Conservation (phyloP, 2,797 vertebrate genomes). For the Schizopygopsis pylzovi region DNA sequence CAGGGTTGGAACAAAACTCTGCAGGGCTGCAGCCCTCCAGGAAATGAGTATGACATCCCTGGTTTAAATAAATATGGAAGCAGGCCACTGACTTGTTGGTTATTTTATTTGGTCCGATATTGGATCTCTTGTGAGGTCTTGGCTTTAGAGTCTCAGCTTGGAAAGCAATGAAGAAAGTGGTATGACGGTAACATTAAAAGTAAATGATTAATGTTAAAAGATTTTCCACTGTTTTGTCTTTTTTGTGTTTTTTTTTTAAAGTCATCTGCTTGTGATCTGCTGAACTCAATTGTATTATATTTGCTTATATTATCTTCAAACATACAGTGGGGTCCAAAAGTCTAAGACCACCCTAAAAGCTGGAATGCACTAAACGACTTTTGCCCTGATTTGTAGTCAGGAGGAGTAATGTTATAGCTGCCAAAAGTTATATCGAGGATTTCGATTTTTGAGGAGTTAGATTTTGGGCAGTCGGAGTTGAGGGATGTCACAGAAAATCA, state of each 20-base stretch:
- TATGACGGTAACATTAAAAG: not conserved
- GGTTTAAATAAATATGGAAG: not conserved
- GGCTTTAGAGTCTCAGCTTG: not conserved
- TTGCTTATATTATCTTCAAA: not conserved
- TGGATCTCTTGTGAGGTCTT: not conserved
- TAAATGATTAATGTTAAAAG: not conserved
- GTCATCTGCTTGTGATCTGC: not conserved
- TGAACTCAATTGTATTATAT: not conserved
- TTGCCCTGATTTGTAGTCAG: not conserved
- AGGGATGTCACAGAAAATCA: not conserved
- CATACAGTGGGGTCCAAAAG: not conserved
- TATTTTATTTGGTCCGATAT: not conserved
- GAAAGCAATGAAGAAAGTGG: not conserved
- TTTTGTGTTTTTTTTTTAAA: too few species aligned
- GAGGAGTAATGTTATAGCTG: not conserved
- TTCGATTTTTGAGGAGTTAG: not conserved
- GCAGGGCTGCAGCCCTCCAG: too few species aligned
- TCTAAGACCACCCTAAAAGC: not conserved
- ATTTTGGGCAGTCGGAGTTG: not conserved
- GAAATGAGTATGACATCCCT: too few species aligned
- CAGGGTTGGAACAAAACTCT: too few species aligned
- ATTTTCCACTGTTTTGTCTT: not conserved
- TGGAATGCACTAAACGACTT: not conserved
- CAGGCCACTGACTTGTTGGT: not conserved
- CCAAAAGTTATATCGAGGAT: not conserved